Percentiles rank a stretch among this genome's conserved stretches.
Evolutionary conservation across 2,797 vertebrate species (phyloP).

Genomic region (Anniella stebbinsi): DNA sequence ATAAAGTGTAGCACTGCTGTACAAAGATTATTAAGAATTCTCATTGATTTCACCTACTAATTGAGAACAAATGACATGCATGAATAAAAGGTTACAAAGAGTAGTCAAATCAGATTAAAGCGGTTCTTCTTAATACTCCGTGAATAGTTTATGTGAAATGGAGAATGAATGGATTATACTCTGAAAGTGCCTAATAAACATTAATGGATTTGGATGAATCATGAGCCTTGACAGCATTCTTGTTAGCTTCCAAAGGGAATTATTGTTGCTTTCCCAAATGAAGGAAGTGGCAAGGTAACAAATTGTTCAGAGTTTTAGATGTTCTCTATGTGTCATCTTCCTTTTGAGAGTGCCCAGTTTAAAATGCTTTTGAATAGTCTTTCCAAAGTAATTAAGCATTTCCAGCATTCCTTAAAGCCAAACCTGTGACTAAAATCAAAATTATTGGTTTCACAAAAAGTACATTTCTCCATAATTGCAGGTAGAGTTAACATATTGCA

Average conservation of each 20-base stretch:
- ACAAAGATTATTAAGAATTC: constrained; percentile 3
- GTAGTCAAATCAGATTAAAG: constrained; percentile 22
- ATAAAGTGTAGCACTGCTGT: background rate
- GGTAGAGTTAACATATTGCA: background rate
- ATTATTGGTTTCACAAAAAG: background rate
- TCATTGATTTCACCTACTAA: background rate
- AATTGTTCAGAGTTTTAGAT: background rate
- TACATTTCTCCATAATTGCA: background rate
- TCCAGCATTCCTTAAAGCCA: background rate
- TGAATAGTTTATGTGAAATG: constrained; percentile 15
- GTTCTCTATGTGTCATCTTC: background rate
- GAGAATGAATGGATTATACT: constrained; percentile 1
- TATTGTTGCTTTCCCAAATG: constrained; percentile 8
- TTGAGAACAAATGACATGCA: constrained; percentile 1
- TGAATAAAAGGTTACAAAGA: background rate
- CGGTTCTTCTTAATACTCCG: constrained; percentile 4
- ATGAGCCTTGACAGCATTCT: background rate
- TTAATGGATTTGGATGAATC: constrained; percentile 23
- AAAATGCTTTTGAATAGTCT: background rate
- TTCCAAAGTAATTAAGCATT: background rate
- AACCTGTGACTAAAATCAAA: background rate
- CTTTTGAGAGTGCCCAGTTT: background rate
- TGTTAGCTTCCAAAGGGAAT: background rate
- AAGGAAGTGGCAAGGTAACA: constrained; percentile 5
- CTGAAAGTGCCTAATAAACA: background rate